Conservation (phyloP, 2,888 invertebrate species). For the Spodoptera littoralis region DNA sequence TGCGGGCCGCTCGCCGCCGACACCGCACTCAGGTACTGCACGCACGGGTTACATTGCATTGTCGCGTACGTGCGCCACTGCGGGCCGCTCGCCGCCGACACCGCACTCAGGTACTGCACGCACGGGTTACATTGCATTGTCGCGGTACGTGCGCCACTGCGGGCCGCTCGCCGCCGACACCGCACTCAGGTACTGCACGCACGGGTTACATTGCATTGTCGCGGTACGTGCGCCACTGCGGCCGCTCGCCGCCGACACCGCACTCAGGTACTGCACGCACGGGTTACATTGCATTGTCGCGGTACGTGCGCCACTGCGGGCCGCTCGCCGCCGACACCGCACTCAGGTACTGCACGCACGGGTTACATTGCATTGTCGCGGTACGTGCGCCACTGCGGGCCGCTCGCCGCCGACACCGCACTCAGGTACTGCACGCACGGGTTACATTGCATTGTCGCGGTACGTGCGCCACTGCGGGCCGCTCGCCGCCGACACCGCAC, state of each 20-base stretch:
- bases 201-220: constrained; percentile 57
- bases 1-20: constrained; percentile 65
- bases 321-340: constrained; percentile 59
- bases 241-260: constrained; percentile 63
- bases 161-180: constrained; percentile 63
- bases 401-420: constrained; percentile 49
- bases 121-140: too few relatives aligned
- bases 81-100: constrained; percentile 63
- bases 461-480: constrained; percentile 85
- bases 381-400: constrained; percentile 83
- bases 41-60: too few relatives aligned
- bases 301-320: constrained; percentile 85
- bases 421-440: too few relatives aligned
- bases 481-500: constrained; percentile 7
- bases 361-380: constrained; percentile 82
- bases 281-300: constrained; percentile 73
- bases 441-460: constrained; percentile 83
- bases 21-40: too few relatives aligned
- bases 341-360: too few relatives aligned
- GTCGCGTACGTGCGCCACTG: constrained; percentile 85
- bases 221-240: constrained; percentile 87
- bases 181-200: too few relatives aligned
- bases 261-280: too few relatives aligned
- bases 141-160: constrained; percentile 88
- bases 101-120: too few relatives aligned